A percentile compares a stretch with the other conserved stretches of the same genome.
phyloP scores from a whole-genome alignment of 1,140 invertebrate genomes.

The Zaprionus taronus region DNA sequence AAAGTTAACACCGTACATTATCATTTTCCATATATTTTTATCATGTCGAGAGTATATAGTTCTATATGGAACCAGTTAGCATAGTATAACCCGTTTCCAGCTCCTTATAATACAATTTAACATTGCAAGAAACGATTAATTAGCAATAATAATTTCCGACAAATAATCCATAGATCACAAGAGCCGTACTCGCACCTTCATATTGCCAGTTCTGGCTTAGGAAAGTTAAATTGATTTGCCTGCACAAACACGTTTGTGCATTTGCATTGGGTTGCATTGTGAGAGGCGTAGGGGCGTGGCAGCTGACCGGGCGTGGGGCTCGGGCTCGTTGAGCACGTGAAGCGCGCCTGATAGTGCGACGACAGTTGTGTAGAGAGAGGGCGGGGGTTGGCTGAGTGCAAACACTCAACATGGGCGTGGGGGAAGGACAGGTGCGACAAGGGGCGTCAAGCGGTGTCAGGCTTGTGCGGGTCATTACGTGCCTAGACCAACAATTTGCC shows the following conservation, averaged over 20 bases:
- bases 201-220: neutral
- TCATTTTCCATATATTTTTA: neutral
- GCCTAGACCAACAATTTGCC: conserved; percentile 48
- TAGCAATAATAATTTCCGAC: neutral
- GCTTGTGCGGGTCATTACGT: conserved; percentile 53
- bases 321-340: conserved; percentile 57
- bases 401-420: conserved; percentile 6
- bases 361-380: neutral
- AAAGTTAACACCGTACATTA: neutral
- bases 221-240: conserved; percentile 57
- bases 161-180: conserved; percentile 8
- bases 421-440: neutral
- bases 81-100: neutral
- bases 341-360: conserved; percentile 51
- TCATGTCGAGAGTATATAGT: no score
- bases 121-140: neutral
- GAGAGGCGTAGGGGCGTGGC: conserved; percentile 15
- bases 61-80: neutral
- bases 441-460: neutral
- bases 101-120: neutral
- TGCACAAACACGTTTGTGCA: conserved; percentile 66
- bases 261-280: conserved; percentile 53
- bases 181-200: neutral
- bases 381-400: neutral
- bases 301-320: neutral